phyloP scores from a whole-genome alignment of 2,888 invertebrate species.

The Polyommatus icarus region DNA sequence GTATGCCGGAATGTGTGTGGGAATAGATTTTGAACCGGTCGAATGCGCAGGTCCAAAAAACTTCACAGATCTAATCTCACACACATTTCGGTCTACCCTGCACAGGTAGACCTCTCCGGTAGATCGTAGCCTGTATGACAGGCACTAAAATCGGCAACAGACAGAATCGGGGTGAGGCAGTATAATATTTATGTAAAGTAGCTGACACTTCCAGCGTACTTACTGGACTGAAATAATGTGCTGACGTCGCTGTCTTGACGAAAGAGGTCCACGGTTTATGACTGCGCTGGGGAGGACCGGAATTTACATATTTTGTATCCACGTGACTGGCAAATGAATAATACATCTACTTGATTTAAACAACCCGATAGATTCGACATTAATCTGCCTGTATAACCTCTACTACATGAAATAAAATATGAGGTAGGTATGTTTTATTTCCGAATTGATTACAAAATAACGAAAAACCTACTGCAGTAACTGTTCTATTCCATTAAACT shows the following conservation, averaged over 20 bases:
- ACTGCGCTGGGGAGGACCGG: neutral
- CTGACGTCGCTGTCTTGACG: constrained; percentile 5
- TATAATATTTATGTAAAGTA: neutral
- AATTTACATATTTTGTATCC: constrained; percentile 13
- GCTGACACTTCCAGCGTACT: constrained; percentile 1
- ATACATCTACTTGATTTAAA: neutral
- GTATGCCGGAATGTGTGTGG: too few relatives aligned
- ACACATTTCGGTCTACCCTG: too few relatives aligned
- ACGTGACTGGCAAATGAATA: neutral
- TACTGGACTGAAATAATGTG: constrained; percentile 12
- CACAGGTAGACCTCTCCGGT: too few relatives aligned
- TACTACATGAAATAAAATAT: neutral
- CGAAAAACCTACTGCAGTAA: neutral
- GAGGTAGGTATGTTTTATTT: neutral
- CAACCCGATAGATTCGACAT: neutral
- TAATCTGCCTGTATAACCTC: neutral
- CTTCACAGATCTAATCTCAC: too few relatives aligned
- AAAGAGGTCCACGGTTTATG: constrained; percentile 17
- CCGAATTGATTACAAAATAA: neutral
- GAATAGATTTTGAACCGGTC: too few relatives aligned
- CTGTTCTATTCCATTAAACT: neutral
- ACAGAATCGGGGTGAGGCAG: neutral
- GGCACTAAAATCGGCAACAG: neutral
- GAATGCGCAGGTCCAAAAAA: too few relatives aligned
- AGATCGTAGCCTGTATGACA: too few relatives aligned